phyloP scores from a whole-genome alignment of 1,140 invertebrate species.

The Drepana arcuata region DNA sequence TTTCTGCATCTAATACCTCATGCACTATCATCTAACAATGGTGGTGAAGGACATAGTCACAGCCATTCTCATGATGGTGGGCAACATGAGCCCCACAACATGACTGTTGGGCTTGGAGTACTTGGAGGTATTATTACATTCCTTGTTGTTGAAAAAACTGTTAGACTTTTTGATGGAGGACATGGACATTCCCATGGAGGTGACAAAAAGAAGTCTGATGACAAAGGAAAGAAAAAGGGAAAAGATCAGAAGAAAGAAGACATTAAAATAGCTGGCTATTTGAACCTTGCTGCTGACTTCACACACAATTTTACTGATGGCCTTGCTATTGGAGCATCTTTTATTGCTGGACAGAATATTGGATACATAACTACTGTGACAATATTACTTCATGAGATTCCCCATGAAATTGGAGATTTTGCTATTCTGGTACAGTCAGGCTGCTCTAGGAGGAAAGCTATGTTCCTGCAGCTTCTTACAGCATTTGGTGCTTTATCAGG shows the following conservation, averaged over 20 bases:
- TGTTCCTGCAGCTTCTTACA: conserved; percentile 92
- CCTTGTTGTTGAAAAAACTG: conserved; percentile 93
- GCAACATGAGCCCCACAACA: conserved; percentile 77
- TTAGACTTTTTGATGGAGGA: conserved; percentile 89
- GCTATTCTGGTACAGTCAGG: conserved; percentile 96
- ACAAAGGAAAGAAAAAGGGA: conserved; percentile 54
- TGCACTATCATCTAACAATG: conserved; percentile 76
- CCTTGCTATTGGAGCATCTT: conserved; percentile 96
- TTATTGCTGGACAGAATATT: conserved; percentile 86
- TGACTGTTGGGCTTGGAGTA: conserved; percentile 91
- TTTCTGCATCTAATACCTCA: conserved; percentile 98
- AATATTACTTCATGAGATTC: conserved; percentile 96
- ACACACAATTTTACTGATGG: conserved; percentile 98
- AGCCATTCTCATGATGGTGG: conserved; percentile 68
- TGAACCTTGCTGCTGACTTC: conserved; percentile 96
- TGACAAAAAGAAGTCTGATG: conserved; percentile 61
- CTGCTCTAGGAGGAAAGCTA: conserved; percentile 91
- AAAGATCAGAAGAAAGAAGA: conserved; percentile 73
- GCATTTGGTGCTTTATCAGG: conserved; percentile 95
- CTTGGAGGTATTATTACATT: conserved; percentile 93
- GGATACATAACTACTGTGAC: conserved; percentile 93
- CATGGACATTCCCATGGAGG: conserved; percentile 74
- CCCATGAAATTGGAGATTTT: conserved; percentile 99
- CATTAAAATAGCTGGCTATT: conserved; percentile 93
- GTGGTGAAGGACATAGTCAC: conserved; percentile 74